Conservation (phyloP, 2,113 vertebrate genomes). For the Nestor notabilis region DNA sequence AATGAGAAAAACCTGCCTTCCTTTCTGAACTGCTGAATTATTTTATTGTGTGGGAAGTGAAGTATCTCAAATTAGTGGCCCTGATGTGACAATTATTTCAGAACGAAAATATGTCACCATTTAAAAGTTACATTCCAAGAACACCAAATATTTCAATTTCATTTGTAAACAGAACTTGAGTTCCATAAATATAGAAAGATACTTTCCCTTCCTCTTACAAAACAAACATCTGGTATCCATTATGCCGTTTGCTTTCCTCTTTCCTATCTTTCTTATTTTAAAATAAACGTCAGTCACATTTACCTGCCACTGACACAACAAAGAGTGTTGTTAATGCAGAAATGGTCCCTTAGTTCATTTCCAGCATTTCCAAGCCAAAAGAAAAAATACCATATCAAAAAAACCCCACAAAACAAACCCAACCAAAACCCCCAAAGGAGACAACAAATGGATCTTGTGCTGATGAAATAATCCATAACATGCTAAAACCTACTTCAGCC, state of each 20-base stretch:
- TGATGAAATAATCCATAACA: background rate
- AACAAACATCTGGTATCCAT: background rate
- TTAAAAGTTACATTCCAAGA: background rate
- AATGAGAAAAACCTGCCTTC: background rate
- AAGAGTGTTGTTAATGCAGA: background rate
- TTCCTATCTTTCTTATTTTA: background rate
- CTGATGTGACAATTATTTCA: background rate
- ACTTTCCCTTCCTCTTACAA: background rate
- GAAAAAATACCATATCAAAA: background rate
- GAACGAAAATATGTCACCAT: background rate
- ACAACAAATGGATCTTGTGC: background rate
- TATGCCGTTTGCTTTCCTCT: background rate
- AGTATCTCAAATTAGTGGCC: background rate
- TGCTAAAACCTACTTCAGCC: background rate
- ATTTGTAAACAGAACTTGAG: background rate
- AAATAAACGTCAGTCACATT: background rate
- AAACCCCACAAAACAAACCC: rapidly evolving
- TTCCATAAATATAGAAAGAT: background rate
- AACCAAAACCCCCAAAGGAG: background rate
- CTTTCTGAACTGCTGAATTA: background rate
- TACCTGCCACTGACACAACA: background rate
- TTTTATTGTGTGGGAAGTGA: background rate
- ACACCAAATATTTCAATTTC: background rate
- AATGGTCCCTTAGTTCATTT: background rate
- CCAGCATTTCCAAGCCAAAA: background rate